A percentile compares a stretch with the other conserved stretches of the same genome.
phyloP scores from a whole-genome alignment of 2,113 vertebrate species.

The Tympanuchus pallidicinctus region DNA sequence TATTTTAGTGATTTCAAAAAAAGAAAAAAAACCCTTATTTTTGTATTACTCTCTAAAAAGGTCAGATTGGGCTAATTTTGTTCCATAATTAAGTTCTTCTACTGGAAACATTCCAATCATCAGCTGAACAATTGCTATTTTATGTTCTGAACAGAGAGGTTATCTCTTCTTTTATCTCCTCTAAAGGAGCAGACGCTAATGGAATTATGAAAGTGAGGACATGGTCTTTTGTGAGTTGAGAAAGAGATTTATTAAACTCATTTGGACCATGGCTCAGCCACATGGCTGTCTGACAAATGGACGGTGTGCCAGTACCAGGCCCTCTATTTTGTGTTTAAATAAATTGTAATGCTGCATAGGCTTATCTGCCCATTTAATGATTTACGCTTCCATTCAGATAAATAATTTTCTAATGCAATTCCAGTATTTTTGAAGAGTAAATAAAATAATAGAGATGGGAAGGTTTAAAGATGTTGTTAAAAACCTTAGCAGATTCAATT shows the following conservation, averaged over 20 bases:
- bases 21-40: background rate
- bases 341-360: constrained; percentile 41
- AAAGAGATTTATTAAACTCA: constrained; percentile 61
- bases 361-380: constrained; percentile 17
- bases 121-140: constrained; percentile 57
- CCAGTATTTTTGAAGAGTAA: constrained; percentile 11
- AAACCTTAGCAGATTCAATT: background rate
- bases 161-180: constrained; percentile 64
- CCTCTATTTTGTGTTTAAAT: constrained; percentile 18
- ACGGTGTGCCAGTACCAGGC: background rate
- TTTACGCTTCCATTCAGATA: constrained; percentile 22
- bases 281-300: constrained; percentile 28
- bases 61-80: constrained; percentile 63
- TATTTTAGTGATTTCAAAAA: constrained; percentile 40
- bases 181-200: constrained; percentile 46
- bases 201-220: constrained; percentile 58
- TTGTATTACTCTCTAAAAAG: constrained; percentile 59
- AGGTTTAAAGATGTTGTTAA: background rate
- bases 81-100: constrained; percentile 61
- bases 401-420: constrained; percentile 18
- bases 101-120: constrained; percentile 53
- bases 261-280: constrained; percentile 46
- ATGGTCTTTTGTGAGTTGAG: constrained; percentile 61
- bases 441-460: constrained; percentile 9
- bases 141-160: constrained; percentile 56